Conservation (phyloP, 2,797 vertebrate species). For the Tympanoctomys barrerae region DNA sequence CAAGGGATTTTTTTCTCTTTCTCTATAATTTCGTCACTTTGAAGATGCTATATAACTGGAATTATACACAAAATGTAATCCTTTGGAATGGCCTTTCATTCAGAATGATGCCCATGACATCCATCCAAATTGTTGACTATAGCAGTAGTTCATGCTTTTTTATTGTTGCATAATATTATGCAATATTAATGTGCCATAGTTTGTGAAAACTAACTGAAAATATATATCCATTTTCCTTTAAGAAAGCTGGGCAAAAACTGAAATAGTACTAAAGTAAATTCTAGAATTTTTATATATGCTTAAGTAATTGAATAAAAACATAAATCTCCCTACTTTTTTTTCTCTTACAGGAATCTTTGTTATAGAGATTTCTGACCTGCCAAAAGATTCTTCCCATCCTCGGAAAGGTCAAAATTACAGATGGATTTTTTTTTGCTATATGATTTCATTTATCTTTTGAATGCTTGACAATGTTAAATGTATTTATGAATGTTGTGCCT, state of each 20-base stretch:
- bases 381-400: slow-evolving; percentile 77
- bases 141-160: slow-evolving; percentile 11
- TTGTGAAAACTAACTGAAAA: slow-evolving; percentile 62
- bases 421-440: slow-evolving; percentile 81
- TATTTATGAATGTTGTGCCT: slow-evolving; percentile 81
- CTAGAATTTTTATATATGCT: slow-evolving; percentile 69
- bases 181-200: neutral
- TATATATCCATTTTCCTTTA: slow-evolving; percentile 39
- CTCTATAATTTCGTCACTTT: slow-evolving; percentile 39
- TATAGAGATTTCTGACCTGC: slow-evolving; percentile 84
- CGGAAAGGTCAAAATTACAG: slow-evolving; percentile 81
- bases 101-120: neutral
- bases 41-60: neutral
- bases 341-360: slow-evolving; percentile 86
- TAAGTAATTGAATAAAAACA: slow-evolving; percentile 51
- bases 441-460: slow-evolving; percentile 83
- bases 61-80: neutral
- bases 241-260: neutral
- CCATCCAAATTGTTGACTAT: neutral
- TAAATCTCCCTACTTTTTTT: slow-evolving; percentile 67
- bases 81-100: slow-evolving; percentile 28
- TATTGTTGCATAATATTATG: slow-evolving; percentile 40
- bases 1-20: slow-evolving; percentile 38
- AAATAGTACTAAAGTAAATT: slow-evolving; percentile 45
- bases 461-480: slow-evolving; percentile 81